phyloP scores from a whole-genome alignment of 2,888 invertebrate genomes.

The Sepiola atlantica region DNA sequence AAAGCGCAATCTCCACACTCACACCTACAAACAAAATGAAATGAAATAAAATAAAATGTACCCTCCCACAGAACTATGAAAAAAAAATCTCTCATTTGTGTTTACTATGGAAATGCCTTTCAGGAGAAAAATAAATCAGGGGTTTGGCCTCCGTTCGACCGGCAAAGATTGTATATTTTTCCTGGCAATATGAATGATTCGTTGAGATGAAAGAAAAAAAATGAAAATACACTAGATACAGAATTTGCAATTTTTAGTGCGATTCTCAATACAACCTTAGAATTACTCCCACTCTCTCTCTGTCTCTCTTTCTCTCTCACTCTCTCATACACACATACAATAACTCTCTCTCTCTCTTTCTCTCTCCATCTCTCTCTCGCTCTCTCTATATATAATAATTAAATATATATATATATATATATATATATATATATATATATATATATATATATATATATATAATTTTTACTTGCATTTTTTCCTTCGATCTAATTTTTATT shows the following conservation, averaged over 20 bases:
- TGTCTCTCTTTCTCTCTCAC: no score
- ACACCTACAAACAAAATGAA: neutral
- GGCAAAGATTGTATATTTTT: neutral
- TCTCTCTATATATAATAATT: no score
- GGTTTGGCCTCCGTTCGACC: neutral
- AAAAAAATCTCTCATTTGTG: conserved; percentile 6
- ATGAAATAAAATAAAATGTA: neutral
- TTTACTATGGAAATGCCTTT: neutral
- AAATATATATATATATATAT: neutral
- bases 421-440: neutral
- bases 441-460: neutral
- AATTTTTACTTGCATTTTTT: neutral
- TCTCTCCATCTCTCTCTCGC: no score
- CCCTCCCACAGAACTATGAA: neutral
- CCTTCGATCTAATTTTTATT: no score
- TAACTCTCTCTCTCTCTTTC: no score
- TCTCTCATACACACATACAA: no score
- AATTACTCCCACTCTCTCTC: no score
- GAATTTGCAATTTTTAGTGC: neutral
- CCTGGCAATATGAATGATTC: neutral
- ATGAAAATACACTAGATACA: neutral
- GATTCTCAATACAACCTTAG: neutral
- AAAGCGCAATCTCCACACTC: neutral
- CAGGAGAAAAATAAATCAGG: neutral
- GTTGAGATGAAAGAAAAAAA: neutral